Evolutionary conservation across 2,797 vertebrate species (phyloP).

Genomic region (Leptatherina wallacei): DNA sequence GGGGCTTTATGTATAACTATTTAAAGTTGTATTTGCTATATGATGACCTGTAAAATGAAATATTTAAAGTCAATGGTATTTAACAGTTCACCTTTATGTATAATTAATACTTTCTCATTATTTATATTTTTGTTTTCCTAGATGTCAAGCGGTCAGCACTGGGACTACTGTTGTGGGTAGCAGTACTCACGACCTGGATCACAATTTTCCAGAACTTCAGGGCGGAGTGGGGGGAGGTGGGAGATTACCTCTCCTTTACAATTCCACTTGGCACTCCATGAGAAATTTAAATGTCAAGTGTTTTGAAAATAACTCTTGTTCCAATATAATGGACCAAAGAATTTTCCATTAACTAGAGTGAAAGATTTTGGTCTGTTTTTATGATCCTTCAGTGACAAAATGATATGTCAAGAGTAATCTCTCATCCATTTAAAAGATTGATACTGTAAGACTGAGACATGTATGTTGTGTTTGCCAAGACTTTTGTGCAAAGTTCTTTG

Average conservation of each 20-base stretch:
- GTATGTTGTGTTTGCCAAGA: slow-evolving; percentile 7
- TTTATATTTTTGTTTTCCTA: slow-evolving; percentile 54
- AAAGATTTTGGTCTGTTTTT: slow-evolving; percentile 24
- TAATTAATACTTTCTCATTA: background rate
- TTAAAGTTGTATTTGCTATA: background rate
- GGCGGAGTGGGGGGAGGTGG: slow-evolving; percentile 90
- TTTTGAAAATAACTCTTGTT: slow-evolving; percentile 40
- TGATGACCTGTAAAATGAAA: background rate
- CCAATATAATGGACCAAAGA: slow-evolving; percentile 51
- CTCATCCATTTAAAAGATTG: slow-evolving; percentile 13
- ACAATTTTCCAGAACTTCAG: slow-evolving; percentile 91
- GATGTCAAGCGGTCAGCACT: slow-evolving; percentile 91
- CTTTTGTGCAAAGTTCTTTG: slow-evolving; percentile 25
- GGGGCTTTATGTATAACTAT: background rate
- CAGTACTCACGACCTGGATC: slow-evolving; percentile 92
- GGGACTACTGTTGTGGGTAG: slow-evolving; percentile 89
- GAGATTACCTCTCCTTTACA: slow-evolving; percentile 92
- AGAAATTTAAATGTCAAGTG: slow-evolving; percentile 37
- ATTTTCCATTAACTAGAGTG: slow-evolving; percentile 20
- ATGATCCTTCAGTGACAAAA: slow-evolving; percentile 6
- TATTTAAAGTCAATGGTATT: background rate
- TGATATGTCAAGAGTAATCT: slow-evolving; percentile 1
- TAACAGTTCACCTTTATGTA: slow-evolving; percentile 1
- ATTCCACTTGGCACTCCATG: slow-evolving; percentile 91
- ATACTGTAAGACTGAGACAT: slow-evolving; percentile 12